These are phyloP conservation scores for Coregonus sp. DNA, from an alignment of 2,797 vertebrate genomes.

Conservation along the genomic window DNA sequence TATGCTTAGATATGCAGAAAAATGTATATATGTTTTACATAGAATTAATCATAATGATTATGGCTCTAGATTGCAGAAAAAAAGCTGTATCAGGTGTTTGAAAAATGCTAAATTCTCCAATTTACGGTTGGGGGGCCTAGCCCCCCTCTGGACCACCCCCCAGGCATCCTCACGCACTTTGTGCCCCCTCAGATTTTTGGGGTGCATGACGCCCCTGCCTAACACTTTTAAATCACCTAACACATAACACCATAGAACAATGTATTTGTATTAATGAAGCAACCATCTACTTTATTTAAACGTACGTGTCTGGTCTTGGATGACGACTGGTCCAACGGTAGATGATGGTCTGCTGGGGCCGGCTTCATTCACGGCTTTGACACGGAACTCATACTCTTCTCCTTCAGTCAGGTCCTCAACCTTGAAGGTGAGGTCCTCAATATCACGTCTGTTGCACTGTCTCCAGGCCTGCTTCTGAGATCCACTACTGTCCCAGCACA, in stretches of 20 bases:
- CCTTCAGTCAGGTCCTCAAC: constrained; percentile 93
- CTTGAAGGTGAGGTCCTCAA: constrained; percentile 89
- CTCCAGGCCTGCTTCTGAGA: constrained; percentile 92
- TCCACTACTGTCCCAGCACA: constrained; percentile 90
- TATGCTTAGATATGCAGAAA: too few species aligned
- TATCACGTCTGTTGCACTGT: constrained; percentile 90
- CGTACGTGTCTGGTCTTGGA: constrained; percentile 95
- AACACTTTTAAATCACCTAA: neutral
- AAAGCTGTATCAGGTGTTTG: too few species aligned
- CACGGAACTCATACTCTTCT: constrained; percentile 96
- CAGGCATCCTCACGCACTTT: too few species aligned
- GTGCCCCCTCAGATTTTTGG: too few species aligned
- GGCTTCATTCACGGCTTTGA: constrained; percentile 89
- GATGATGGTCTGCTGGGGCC: constrained; percentile 91
- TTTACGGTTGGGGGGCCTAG: too few species aligned
- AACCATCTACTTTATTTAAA: neutral
- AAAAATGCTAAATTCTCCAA: too few species aligned
- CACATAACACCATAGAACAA: neutral
- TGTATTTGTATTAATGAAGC: neutral
- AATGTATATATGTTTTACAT: too few species aligned
- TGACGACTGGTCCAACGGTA: constrained; percentile 86
- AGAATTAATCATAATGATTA: too few species aligned
- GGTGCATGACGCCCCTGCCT: too few species aligned
- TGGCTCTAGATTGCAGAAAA: too few species aligned
- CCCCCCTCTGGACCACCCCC: too few species aligned